These are phyloP conservation scores for Zaprionus vittiger DNA, from an alignment of 1,140 invertebrate species.

Conservation along the genomic window DNA sequence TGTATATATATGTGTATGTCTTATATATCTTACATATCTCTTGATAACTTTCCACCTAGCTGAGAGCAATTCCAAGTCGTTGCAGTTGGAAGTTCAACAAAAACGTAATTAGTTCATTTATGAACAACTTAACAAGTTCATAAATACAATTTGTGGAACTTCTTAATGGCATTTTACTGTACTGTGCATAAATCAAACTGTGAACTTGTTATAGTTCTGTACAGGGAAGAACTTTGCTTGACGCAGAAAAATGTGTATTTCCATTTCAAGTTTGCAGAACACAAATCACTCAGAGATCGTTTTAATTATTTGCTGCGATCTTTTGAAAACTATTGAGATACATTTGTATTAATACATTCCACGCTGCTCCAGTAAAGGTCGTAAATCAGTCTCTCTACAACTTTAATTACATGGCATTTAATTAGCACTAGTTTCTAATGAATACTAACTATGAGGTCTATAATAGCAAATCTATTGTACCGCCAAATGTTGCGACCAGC, in stretches of 20 bases:
- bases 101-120: not conserved
- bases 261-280: not conserved
- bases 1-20: not conserved
- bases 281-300: not conserved
- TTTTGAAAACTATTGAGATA: not conserved
- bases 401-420: slow-evolving; percentile 1
- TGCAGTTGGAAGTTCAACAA: not conserved
- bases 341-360: slow-evolving; percentile 1
- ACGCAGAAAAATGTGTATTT: not conserved
- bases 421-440: slow-evolving; percentile 9
- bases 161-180: not conserved
- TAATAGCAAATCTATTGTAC: not conserved
- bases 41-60: not conserved
- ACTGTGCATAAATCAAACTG: not conserved
- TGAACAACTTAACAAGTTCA: not conserved
- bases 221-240: not conserved
- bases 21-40: too few relatives aligned
- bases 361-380: not conserved
- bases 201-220: not conserved
- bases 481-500: not conserved
- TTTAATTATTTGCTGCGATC: not conserved
- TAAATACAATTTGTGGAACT: not conserved
- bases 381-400: not conserved
- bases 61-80: not conserved
- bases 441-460: slow-evolving; percentile 2